phyloP scores from a whole-genome alignment of 2,113 vertebrate species.

The Malurus cyaneus region DNA sequence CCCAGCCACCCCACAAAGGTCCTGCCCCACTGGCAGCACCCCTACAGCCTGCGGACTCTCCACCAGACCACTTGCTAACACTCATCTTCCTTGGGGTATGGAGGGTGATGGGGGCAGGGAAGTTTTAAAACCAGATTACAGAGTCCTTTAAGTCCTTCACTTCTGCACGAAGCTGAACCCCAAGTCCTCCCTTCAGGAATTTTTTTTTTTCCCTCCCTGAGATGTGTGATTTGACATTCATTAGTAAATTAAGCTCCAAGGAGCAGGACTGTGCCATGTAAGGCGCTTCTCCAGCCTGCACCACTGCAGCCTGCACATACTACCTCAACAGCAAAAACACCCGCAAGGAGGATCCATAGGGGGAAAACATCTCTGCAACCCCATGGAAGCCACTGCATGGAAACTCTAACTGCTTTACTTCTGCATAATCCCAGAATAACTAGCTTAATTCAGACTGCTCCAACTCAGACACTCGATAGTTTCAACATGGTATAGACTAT shows the following conservation, averaged over 20 bases:
- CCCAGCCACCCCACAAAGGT: accelerated
- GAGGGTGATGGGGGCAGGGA: neutral
- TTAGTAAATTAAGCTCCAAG: neutral
- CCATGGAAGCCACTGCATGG: neutral
- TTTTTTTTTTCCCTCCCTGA: neutral
- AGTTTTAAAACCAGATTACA: neutral
- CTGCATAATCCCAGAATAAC: conserved; percentile 9
- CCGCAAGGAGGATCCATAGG: neutral
- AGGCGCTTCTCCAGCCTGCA: neutral
- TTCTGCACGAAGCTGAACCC: neutral
- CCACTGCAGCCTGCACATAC: neutral
- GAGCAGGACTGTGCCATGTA: neutral
- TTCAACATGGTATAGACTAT: conserved; percentile 44
- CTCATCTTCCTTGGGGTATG: neutral
- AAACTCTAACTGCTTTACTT: conserved; percentile 3
- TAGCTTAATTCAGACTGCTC: neutral
- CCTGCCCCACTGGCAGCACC: neutral
- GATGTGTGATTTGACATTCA: neutral
- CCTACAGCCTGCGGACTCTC: neutral
- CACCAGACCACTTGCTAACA: neutral
- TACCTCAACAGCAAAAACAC: neutral
- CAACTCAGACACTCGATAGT: conserved; percentile 56
- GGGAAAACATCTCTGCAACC: neutral
- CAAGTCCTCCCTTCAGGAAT: neutral
- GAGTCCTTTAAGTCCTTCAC: neutral